Conservation (phyloP, 2,113 vertebrate species). For the Shinisaurus crocodilurus region DNA sequence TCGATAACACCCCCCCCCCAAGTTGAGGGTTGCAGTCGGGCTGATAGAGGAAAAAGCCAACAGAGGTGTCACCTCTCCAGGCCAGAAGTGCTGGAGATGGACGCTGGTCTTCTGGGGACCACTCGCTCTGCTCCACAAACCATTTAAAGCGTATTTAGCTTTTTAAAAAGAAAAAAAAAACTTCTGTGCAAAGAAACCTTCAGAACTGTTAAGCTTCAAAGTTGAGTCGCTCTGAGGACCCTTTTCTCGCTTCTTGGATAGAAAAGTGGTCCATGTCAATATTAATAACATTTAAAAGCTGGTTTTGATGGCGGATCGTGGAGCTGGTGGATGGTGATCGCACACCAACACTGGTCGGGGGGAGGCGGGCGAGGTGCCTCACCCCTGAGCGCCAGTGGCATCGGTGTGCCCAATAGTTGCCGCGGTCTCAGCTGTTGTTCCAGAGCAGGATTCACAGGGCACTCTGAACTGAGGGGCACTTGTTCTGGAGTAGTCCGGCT, state of each 20-base stretch:
- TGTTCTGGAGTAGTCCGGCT: not conserved
- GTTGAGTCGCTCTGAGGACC: not conserved
- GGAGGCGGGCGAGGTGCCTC: not conserved
- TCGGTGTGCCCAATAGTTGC: not conserved
- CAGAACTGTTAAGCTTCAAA: not conserved
- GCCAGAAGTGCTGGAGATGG: not conserved
- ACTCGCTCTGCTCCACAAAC: not conserved
- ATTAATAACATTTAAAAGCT: no score
- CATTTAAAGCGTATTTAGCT: no score
- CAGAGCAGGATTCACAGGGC: not conserved
- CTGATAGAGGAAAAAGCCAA: not conserved
- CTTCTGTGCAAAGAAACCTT: not conserved
- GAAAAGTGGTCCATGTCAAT: no score
- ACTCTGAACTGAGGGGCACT: not conserved
- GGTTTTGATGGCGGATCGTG: not conserved
- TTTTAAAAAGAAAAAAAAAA: not conserved
- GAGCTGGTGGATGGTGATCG: not conserved
- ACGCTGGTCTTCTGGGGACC: not conserved
- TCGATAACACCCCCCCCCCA: not conserved
- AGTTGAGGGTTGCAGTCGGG: not conserved
- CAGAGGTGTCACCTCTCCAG: not conserved
- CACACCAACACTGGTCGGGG: not conserved
- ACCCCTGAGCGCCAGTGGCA: not conserved
- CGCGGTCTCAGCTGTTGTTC: not conserved
- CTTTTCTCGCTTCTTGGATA: not conserved